phyloP scores from a whole-genome alignment of 2,797 vertebrate species.

The Borostomias antarcticus region DNA sequence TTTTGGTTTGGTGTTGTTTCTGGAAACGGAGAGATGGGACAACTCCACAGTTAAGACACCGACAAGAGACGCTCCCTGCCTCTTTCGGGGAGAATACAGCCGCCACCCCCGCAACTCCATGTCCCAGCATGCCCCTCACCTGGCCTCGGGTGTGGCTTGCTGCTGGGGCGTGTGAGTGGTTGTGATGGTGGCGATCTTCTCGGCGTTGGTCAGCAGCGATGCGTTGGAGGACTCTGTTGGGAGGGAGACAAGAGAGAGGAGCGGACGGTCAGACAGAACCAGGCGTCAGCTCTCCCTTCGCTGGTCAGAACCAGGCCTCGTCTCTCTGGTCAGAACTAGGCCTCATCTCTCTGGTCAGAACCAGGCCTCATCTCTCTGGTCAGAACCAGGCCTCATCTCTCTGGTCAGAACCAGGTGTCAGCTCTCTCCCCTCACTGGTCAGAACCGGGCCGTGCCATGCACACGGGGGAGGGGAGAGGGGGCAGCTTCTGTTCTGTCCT shows the following conservation, averaged over 20 bases:
- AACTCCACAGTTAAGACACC: not conserved
- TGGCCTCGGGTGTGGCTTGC: slow-evolving; percentile 85
- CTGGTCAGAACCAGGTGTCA: too few relatives aligned
- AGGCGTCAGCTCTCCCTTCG: not conserved
- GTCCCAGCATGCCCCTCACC: slow-evolving; percentile 74
- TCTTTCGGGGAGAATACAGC: not conserved
- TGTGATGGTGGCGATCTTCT: slow-evolving; percentile 99
- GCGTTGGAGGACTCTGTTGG: slow-evolving; percentile 94
- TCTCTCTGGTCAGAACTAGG: too few relatives aligned
- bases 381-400: too few relatives aligned
- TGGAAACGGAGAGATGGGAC: slow-evolving; percentile 57
- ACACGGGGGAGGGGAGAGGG: too few relatives aligned
- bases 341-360: too few relatives aligned
- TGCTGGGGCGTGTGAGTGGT: slow-evolving; percentile 96
- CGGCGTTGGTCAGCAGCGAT: slow-evolving; percentile 95
- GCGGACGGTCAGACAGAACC: not conserved
- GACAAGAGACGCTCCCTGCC: too few relatives aligned
- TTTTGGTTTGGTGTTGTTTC: slow-evolving; percentile 98
- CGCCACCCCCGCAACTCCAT: not conserved
- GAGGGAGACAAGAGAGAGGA: slow-evolving; percentile 8
- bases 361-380: too few relatives aligned
- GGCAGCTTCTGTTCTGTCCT: too few relatives aligned
- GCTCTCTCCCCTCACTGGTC: too few relatives aligned
- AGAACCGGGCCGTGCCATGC: too few relatives aligned
- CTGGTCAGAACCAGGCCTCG: not conserved